Conservation (phyloP, 2,113 vertebrate genomes). For the Triplophysa rosa region DNA sequence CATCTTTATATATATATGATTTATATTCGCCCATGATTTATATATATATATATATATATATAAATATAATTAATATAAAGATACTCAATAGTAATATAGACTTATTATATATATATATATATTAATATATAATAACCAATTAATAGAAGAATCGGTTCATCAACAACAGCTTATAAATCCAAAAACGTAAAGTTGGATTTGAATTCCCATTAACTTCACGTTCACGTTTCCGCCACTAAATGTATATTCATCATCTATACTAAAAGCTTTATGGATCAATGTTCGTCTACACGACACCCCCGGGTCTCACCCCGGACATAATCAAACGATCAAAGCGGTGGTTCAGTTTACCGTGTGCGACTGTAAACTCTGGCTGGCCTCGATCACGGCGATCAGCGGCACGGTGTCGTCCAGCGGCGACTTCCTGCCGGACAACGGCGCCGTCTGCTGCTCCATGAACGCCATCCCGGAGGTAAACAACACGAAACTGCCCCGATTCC, state of each 20-base stretch:
- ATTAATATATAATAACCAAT: too few relatives aligned
- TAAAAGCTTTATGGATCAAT: not conserved
- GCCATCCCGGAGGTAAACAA: slow-evolving; percentile 75
- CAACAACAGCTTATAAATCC: too few relatives aligned
- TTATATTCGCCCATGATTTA: too few relatives aligned
- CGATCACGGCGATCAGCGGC: slow-evolving; percentile 85
- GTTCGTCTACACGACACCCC: not conserved
- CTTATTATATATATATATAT: too few relatives aligned
- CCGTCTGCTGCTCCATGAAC: slow-evolving; percentile 82
- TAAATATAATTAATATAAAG: too few relatives aligned
- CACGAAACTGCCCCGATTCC: not conserved
- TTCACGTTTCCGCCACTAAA: not conserved
- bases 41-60: too few relatives aligned
- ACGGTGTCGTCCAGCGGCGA: slow-evolving; percentile 88
- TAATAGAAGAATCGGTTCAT: too few relatives aligned
- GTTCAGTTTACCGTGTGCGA: slow-evolving; percentile 86
- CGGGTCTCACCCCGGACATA: not conserved
- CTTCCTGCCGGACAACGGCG: slow-evolving; percentile 68
- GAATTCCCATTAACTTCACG: not conserved
- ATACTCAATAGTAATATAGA: too few relatives aligned
- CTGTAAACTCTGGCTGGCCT: slow-evolving; percentile 90
- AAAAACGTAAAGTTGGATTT: too few relatives aligned
- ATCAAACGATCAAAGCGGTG: not conserved
- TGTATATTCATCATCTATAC: not conserved
- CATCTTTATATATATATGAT: not conserved